A percentile compares a stretch with the other conserved stretches of the same genome.
Evolutionary conservation across 2,797 vertebrate genomes (phyloP).

Genomic region (Anas bernieri): DNA sequence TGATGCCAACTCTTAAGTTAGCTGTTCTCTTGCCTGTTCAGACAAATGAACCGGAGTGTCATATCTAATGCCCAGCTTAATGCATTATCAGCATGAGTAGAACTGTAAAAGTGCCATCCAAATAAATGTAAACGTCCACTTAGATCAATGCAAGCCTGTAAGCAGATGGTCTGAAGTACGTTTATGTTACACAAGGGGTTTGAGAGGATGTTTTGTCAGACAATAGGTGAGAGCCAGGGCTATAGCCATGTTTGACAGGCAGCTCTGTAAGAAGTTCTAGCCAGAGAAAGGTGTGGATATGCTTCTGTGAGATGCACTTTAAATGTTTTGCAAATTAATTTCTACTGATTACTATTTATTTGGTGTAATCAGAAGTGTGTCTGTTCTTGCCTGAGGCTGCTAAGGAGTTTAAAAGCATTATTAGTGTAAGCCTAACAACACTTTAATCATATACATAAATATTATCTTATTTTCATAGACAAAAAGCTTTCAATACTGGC

Average conservation of each 20-base stretch:
- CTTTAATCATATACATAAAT: conserved; percentile 46
- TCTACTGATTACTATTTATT: conserved; percentile 63
- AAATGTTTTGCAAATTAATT: conserved; percentile 50
- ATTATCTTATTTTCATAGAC: conserved; percentile 35
- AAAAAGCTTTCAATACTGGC: neutral
- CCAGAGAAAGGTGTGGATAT: neutral
- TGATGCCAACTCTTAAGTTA: neutral
- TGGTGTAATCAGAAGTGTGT: conserved; percentile 39
- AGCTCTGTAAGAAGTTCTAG: neutral
- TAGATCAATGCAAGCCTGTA: neutral
- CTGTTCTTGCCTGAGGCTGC: conserved; percentile 26
- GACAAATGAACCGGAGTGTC: neutral
- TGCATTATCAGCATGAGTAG: neutral
- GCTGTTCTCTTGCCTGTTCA: neutral
- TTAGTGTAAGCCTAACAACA: neutral
- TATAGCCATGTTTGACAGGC: neutral
- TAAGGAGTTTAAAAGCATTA: conserved; percentile 54
- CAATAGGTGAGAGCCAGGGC: neutral
- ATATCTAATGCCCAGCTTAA: neutral
- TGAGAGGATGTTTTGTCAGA: neutral
- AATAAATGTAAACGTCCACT: neutral
- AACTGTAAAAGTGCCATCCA: neutral
- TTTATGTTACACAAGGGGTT: neutral
- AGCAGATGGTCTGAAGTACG: neutral
- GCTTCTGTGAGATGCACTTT: neutral